phyloP scores from a whole-genome alignment of 2,888 invertebrate species.

The Rhingia campestris region DNA sequence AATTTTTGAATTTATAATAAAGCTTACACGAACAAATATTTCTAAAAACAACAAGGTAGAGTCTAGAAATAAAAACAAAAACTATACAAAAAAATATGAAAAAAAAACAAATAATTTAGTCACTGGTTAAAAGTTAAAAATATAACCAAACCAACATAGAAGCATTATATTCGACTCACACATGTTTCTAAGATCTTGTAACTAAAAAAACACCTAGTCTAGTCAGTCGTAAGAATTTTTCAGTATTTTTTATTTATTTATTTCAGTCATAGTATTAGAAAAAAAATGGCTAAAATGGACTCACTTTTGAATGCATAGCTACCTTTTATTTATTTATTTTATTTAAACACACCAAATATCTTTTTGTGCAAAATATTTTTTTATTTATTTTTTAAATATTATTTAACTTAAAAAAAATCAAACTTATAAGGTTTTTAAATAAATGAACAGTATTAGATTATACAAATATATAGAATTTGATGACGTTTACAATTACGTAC shows the following conservation, averaged over 20 bases:
- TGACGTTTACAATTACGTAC: constrained; percentile 12
- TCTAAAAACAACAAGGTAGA: constrained; percentile 39
- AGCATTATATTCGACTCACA: constrained; percentile 9
- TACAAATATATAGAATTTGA: constrained; percentile 36
- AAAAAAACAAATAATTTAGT: constrained; percentile 13
- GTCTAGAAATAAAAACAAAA: constrained; percentile 26
- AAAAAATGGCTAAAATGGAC: neutral
- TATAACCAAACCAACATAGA: constrained; percentile 2
- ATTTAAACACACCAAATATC: neutral
- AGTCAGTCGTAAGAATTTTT: constrained; percentile 48
- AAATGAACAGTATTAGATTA: constrained; percentile 58
- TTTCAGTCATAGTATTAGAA: neutral
- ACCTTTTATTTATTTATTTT: neutral
- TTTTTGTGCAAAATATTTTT: constrained; percentile 4
- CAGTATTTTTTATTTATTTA: constrained; percentile 36
- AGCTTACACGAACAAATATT: constrained; percentile 54
- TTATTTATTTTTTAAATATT: constrained; percentile 10
- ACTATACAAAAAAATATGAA: constrained; percentile 22
- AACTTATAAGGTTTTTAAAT: constrained; percentile 46
- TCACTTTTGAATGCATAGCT: neutral
- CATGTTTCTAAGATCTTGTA: constrained; percentile 28
- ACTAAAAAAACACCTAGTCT: constrained; percentile 56
- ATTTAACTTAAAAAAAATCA: constrained; percentile 16
- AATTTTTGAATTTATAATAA: constrained; percentile 50
- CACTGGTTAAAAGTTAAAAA: constrained; percentile 35